Evolutionary conservation across 2,888 invertebrate species (phyloP), one percentile per base, ranked within the genome.

Genomic region (Sinotaia quadrata): DNA sequence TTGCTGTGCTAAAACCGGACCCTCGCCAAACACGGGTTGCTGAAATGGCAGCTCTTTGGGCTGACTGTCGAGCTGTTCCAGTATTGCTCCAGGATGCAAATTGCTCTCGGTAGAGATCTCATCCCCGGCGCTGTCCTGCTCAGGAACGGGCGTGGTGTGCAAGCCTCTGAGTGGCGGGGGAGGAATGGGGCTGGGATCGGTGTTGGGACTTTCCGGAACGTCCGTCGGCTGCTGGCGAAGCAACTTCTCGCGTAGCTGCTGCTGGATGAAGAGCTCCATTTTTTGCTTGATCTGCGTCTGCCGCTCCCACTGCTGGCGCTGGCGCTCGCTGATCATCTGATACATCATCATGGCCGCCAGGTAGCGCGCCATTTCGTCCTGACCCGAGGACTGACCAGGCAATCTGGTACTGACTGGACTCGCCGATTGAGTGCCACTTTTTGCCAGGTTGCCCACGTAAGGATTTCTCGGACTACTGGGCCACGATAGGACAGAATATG

Each of bases 301-400:
- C 8, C 47, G 47, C 8, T 47, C 47, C 47, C 47, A 47, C 47
- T 47, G 47, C 47, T 47, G 47, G 24, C n/a, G 34, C 51, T 61
- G 61, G 15, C 52, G 34, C 29, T 24, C 24, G n/a, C 36, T 27
- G 29, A 51, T 31, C 2, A 37, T 52, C 37, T 63, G 62, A 29
- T 47, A 24, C 1, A 24, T 24, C 47, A 47, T 47, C 47, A 47
- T 47, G n/a, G 34, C 57, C 12, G 56, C 56, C 56, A 65, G 33
- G 56, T 65, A 54, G 33, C 56, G 44, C 18, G 65, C 54, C 29
- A 65, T 31, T 12, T 65, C 56, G 18, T 37, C 47, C 5, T 41
- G 65, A 24, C 27, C 21, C n/a, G 29, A 33, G 49, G 44, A 29
- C 58, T 24, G 58, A 37, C 63, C 15, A 36, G 21, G 18, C n/a